These are phyloP conservation scores for Coptodon rendalli DNA, from an alignment of 2,113 vertebrate genomes.

Conservation along the genomic window DNA sequence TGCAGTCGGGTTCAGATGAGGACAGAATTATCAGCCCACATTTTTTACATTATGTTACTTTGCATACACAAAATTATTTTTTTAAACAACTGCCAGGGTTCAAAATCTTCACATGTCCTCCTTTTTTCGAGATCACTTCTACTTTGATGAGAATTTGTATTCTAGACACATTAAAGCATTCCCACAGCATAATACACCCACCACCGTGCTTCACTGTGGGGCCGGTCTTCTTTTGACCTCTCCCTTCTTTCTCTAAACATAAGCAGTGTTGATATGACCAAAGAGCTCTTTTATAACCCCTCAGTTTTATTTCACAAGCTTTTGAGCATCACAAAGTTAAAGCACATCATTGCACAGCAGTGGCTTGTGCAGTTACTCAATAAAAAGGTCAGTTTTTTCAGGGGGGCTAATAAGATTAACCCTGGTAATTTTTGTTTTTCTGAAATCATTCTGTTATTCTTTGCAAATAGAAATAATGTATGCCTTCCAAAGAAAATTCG, in stretches of 20 bases:
- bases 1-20: not conserved
- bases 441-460: not conserved
- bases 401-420: not conserved
- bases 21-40: not conserved
- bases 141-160: not conserved
- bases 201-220: not conserved
- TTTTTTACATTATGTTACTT: not conserved
- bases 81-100: not conserved
- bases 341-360: not conserved
- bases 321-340: not conserved
- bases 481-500: not conserved
- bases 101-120: not conserved
- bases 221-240: not conserved
- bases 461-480: not conserved
- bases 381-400: not conserved
- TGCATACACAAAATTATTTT: rapidly evolving
- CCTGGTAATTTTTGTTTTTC: not conserved
- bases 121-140: not conserved
- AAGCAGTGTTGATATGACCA: not conserved
- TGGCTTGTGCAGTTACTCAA: not conserved
- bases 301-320: not conserved
- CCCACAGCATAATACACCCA: not conserved
- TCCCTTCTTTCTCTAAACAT: not conserved
- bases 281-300: not conserved
- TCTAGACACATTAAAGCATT: not conserved